Conservation (phyloP, 2,113 vertebrate species). For the Panthera tigris region DNA sequence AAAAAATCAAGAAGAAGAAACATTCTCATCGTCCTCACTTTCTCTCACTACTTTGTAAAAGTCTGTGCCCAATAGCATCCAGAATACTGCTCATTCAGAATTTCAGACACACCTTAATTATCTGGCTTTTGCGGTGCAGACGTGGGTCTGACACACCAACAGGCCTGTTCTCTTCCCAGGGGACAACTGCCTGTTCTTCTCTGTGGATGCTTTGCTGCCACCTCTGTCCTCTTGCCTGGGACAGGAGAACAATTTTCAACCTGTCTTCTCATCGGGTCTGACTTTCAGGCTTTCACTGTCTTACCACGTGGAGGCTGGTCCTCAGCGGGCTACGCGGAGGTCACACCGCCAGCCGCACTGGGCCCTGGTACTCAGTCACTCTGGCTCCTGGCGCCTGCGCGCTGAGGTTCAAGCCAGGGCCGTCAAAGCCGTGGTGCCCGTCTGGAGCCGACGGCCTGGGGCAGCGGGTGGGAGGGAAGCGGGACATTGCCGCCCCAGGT, state of each 20-base stretch:
- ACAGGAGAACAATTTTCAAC: not conserved
- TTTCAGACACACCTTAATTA: no score
- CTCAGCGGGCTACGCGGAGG: not conserved
- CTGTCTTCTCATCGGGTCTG: not conserved
- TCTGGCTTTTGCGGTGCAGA: not conserved
- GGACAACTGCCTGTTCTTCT: not conserved
- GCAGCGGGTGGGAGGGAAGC: no score
- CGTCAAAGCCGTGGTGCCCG: not conserved
- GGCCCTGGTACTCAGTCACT: not conserved
- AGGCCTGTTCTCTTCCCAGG: rapidly evolving
- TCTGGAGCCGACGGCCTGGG: no score
- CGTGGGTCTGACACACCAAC: not conserved
- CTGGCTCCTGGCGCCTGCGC: no score
- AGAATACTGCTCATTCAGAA: not conserved
- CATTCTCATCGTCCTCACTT: not conserved
- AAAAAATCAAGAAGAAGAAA: not conserved
- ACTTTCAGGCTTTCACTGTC: not conserved
- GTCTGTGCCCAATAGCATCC: not conserved
- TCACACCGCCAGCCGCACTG: not conserved
- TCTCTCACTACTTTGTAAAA: not conserved
- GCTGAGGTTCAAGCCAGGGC: not conserved
- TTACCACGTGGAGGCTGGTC: not conserved
- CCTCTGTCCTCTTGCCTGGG: not conserved
- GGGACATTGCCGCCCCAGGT: no score
- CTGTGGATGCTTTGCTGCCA: not conserved